Conservation (phyloP, 2,797 vertebrate genomes). For the Allobates femoralis region DNA sequence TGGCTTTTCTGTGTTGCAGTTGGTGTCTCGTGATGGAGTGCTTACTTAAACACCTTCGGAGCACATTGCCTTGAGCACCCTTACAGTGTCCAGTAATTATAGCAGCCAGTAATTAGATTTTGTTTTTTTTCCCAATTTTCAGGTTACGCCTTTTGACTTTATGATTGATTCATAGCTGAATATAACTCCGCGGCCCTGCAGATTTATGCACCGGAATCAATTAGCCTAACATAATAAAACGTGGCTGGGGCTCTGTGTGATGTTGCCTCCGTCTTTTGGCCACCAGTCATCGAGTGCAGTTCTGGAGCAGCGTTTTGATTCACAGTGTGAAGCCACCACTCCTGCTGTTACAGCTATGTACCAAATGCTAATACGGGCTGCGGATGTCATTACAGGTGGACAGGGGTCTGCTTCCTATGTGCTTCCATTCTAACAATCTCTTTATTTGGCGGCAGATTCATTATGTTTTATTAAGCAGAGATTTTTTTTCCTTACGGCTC, state of each 20-base stretch:
- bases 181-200: slow-evolving; percentile 27
- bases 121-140: slow-evolving; percentile 13
- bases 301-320: background rate
- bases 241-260: slow-evolving; percentile 16
- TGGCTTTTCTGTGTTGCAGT: background rate
- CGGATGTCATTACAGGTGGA: slow-evolving; percentile 21
- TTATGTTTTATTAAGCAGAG: background rate
- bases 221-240: slow-evolving; percentile 58
- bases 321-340: slow-evolving; percentile 24
- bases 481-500: background rate
- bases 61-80: background rate
- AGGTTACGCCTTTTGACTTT: slow-evolving; percentile 34
- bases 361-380: slow-evolving; percentile 9
- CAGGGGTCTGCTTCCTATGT: background rate
- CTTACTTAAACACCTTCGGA: slow-evolving; percentile 13
- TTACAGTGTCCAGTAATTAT: slow-evolving; percentile 44
- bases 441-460: background rate
- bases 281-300: slow-evolving; percentile 20
- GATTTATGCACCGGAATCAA: slow-evolving; percentile 55
- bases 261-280: background rate
- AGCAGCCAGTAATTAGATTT: slow-evolving; percentile 29
- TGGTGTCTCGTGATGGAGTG: slow-evolving; percentile 1
- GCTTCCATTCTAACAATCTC: background rate
- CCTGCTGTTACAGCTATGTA: slow-evolving; percentile 21
- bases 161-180: slow-evolving; percentile 51